These are phyloP conservation scores for fruit fly (Drosophila melanogaster) DNA, from an alignment of 1,140 invertebrate species.

Conservation along the genomic window DNA sequence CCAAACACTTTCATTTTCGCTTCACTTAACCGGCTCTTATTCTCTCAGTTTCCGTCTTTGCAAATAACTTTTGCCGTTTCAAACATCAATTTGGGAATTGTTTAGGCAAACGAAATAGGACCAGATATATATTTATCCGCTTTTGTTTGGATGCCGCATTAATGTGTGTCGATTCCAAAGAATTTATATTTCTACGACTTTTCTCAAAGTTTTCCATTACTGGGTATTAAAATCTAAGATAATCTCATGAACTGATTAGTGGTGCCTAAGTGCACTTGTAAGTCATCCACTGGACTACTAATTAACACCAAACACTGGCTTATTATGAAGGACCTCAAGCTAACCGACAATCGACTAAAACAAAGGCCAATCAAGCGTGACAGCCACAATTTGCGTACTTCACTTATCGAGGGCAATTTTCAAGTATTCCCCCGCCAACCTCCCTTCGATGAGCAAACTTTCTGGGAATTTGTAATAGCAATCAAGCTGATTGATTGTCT, in stretches of 20 bases:
- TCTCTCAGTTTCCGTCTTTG: slow-evolving; percentile 15
- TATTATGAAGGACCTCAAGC: slow-evolving; percentile 1
- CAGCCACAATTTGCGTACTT: slow-evolving; percentile 30
- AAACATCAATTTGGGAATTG: slow-evolving; percentile 33
- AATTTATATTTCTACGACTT: neutral
- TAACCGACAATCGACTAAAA: slow-evolving; percentile 15
- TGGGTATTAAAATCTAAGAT: slow-evolving; percentile 2
- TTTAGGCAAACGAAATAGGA: slow-evolving; percentile 15
- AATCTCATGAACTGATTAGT: neutral
- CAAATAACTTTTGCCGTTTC: slow-evolving; percentile 45
- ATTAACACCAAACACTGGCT: slow-evolving; percentile 11
- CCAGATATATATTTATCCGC: neutral
- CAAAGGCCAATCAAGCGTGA: slow-evolving; percentile 21
- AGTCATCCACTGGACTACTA: slow-evolving; percentile 3
- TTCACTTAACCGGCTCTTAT: slow-evolving; percentile 22
- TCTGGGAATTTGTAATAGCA: slow-evolving; percentile 42
- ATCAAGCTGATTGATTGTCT: slow-evolving; percentile 69
- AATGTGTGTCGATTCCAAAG: slow-evolving; percentile 1
- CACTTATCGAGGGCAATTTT: slow-evolving; percentile 37
- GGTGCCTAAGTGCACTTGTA: neutral
- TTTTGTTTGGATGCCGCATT: neutral
- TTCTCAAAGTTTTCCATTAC: slow-evolving; percentile 13
- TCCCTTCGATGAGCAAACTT: neutral
- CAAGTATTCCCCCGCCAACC: slow-evolving; percentile 11
- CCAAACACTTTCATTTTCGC: neutral